These are phyloP conservation scores for Diabrotica virgifera DNA, from an alignment of 1,140 invertebrate species.

Conservation along the genomic window DNA sequence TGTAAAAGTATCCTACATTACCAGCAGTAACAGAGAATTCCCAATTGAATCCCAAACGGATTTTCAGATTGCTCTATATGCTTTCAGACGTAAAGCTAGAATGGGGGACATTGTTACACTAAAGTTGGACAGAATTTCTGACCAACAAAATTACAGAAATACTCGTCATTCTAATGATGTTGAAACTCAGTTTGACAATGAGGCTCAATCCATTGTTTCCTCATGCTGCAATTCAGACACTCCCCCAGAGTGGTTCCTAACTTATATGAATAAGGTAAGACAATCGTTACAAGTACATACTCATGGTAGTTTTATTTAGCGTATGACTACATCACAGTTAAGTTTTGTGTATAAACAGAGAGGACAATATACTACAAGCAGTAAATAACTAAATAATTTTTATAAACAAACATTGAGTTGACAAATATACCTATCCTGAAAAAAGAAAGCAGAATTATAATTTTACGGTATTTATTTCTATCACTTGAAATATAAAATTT, in stretches of 20 bases:
- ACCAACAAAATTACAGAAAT: constrained; percentile 21
- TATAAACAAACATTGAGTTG: no score
- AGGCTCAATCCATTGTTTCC: constrained; percentile 22
- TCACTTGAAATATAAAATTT: no score
- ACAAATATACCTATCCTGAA: no score
- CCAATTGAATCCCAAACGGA: constrained; percentile 40
- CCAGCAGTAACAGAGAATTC: constrained; percentile 38
- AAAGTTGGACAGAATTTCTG: constrained; percentile 36
- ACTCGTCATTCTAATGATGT: constrained; percentile 34
- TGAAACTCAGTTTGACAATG: constrained; percentile 33
- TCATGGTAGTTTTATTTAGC: no score
- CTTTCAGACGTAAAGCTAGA: constrained; percentile 41
- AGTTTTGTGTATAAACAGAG: no score
- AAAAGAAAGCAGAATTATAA: no score
- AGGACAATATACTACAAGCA: no score
- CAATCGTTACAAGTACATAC: no score
- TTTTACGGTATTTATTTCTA: no score
- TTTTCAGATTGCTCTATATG: constrained; percentile 42
- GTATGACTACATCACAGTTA: no score
- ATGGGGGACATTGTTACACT: constrained; percentile 41
- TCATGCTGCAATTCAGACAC: constrained; percentile 22
- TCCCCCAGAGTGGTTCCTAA: constrained; percentile 45
- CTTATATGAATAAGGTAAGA: constrained; percentile 32
- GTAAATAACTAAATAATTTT: no score
- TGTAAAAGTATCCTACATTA: constrained; percentile 42